Base-by-base conservation (phyloP, 2,113 vertebrate genomes). In the Cyrtonyx montezumae region DNA sequence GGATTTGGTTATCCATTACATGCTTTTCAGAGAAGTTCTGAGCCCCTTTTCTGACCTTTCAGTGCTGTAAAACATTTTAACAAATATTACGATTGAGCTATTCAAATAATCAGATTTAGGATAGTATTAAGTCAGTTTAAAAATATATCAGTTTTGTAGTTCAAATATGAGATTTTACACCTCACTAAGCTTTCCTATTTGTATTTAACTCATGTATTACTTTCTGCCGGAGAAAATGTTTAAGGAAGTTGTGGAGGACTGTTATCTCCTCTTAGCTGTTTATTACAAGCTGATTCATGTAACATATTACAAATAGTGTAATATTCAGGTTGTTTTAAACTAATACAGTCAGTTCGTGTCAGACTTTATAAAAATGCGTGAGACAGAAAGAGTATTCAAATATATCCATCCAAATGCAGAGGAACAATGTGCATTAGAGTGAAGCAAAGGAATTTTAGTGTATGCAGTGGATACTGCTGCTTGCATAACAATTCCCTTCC, bases 401-500 rank as follows among this genome's bases (percentile, higher is more conserved):
- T 42, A 79, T 46, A 94, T 88, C 77, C 36, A 15, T 84, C 74
- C 84, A 63, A 14, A 49, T 85, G 87, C 69, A 96, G 82, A 88
- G 80, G 43, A 93, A 87, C 40, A 37, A 48, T 91, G 92, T 92
- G 91, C 93, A 82, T 68, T 77, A 76, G 87, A 92, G 74, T 91
- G 94, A 97, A 93, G 93, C 92, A 76, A 46, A 94, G 90, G 96
- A 95, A 95, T 96, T 97, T 97, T 84, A 88, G 53, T 84, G 90
- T 90, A 70, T 90, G 58, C 78, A 94, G 66, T 83, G 93, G 94
- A 95, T 92, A 87, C 56, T 96, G 91, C 86, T 87, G 79, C 96
- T 95, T 98, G 97, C 97, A 98, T 98, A 97, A 97, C 93, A 97
- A 97, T 97, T 94, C 84, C 92, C 81, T 79, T 94, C 87, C 70